A percentile compares a stretch with the other conserved stretches of the same genome.
phyloP scores from a whole-genome alignment of 1,140 invertebrate species.

The Myzus persicae region DNA sequence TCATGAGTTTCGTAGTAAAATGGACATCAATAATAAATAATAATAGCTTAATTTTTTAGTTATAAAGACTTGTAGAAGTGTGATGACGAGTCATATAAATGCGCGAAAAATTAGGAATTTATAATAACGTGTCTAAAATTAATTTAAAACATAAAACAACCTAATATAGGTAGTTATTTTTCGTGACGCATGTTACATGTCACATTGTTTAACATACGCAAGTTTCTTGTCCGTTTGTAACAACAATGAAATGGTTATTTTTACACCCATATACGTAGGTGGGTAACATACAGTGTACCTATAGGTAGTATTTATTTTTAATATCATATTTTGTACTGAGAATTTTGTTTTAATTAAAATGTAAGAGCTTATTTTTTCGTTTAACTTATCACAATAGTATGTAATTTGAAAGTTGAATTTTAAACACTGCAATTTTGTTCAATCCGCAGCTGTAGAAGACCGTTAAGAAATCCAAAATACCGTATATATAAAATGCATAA shows the following conservation, averaged over 20 bases:
- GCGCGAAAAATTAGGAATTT: not conserved
- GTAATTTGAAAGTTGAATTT: conserved; percentile 17
- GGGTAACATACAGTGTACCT: not conserved
- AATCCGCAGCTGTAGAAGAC: not conserved
- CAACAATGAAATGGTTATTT: not conserved
- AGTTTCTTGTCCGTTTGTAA: not conserved
- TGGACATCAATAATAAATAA: not conserved
- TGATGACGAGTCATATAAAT: not conserved
- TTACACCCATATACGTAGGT: not conserved
- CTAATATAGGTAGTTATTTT: not conserved
- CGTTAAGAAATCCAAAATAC: not conserved
- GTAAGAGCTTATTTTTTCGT: not conserved
- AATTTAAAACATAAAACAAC: not conserved
- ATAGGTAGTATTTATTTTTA: not conserved
- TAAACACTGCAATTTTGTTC: not conserved
- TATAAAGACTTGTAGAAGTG: not conserved
- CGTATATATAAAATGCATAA: not conserved
- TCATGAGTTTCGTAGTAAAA: not conserved
- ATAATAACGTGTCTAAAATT: not conserved
- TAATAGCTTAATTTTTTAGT: not conserved
- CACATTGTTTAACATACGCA: too few relatives aligned
- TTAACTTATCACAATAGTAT: not conserved
- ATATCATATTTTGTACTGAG: not conserved
- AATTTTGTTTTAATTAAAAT: not conserved
- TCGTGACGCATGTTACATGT: not conserved